Base-by-base conservation (phyloP, 2,888 invertebrate species). In the Melanostoma mellinum region DNA sequence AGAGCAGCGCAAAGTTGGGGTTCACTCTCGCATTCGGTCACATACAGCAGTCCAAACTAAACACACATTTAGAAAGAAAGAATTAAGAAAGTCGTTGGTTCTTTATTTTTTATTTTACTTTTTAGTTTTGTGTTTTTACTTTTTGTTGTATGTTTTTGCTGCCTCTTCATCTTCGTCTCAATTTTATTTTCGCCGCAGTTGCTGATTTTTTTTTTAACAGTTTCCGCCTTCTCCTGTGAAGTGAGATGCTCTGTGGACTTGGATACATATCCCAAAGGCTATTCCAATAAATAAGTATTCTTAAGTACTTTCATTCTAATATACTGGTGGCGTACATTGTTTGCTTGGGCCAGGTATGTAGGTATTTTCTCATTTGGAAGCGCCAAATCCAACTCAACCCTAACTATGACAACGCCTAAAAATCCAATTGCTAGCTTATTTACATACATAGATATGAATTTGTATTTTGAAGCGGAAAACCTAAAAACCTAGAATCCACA, bases 71-170 rank as follows among this genome's bases (percentile, higher is more conserved):
- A 79, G 74, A 84, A 72, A 77, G 84, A 84, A 84, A 79, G 79
- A 84, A 79, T 84, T 84, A 84, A 84, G 84, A 84, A 84, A 84
- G 84, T 84, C 74, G 79, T 63, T 72, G 79, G 69, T 71, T 78
- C 60, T 74, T 84, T 84, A 63, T 60, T 73, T 77, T 78, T 69
- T 78, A 69, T 69, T 77, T 35, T 33, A 6, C 40, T 58, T 58
- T 78, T 50, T 10, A 5, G 6, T 50, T n/a, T 33, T 55, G 53
- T 72, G 60, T 52, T 46, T 53, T 42, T 65, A 56, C 60, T 71
- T 53, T 71, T 67, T 72, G 33, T 60, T 63, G 52, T 77, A 55
- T 73, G 44, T 61, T 56, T 55, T 56, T 63, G 60, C 46, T 84
- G 60, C 73, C 65, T 85, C 68, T 80, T 79, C 75, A 53, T 76